Percentiles rank a stretch among this genome's conserved stretches.
Conservation (phyloP, 2,888 invertebrate genomes). For the Emesis furor region DNA sequence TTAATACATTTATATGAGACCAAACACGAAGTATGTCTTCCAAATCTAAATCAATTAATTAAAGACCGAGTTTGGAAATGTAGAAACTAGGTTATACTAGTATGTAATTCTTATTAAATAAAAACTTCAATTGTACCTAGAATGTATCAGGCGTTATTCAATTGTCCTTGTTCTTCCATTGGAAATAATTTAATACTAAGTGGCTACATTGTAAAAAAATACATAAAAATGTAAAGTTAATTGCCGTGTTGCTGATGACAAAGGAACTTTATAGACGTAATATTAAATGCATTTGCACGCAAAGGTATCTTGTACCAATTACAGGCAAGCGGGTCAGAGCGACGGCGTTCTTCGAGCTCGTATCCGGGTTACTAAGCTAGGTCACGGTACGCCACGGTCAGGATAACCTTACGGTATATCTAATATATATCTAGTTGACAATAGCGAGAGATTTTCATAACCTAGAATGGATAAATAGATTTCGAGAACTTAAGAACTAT, state of each 20-base stretch:
- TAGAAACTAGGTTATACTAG: no score
- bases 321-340: slow-evolving; percentile 55
- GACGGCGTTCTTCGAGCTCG: slow-evolving; percentile 59
- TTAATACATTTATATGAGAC: no score
- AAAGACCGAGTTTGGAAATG: no score
- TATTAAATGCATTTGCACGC: not conserved
- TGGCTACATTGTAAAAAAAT: not conserved
- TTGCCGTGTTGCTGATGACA: not conserved
- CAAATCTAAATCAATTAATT: no score
- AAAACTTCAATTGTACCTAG: no score
- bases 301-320: slow-evolving; percentile 17
- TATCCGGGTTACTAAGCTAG: slow-evolving; percentile 86
- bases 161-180: not conserved
- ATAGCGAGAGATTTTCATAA: slow-evolving; percentile 12
- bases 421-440: slow-evolving; percentile 25
- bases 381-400: slow-evolving; percentile 82
- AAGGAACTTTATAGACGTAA: not conserved
- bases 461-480: not conserved
- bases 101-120: no score
- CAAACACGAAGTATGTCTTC: no score
- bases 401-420: slow-evolving; percentile 65
- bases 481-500: no score
- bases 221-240: not conserved
- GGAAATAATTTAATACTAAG: not conserved
- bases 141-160: not conserved